phyloP scores from a whole-genome alignment of 2,113 vertebrate genomes.

The Psettodes erumei region DNA sequence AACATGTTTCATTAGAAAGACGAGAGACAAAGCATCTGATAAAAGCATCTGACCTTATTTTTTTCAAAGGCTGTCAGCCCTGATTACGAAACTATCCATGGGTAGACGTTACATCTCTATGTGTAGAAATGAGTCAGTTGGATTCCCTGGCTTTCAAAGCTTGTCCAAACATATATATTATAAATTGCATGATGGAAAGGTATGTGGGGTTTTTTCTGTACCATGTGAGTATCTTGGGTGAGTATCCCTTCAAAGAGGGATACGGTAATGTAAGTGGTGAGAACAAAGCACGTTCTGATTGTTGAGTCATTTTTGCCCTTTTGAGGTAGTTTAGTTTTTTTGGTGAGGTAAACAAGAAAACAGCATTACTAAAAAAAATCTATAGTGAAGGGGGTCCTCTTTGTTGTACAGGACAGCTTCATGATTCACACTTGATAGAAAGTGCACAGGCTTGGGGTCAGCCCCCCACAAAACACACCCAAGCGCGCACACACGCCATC shows the following conservation, averaged over 20 bases:
- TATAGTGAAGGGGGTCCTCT: too few relatives aligned
- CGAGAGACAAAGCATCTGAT: background rate
- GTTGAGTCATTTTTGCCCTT: background rate
- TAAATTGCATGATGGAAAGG: background rate
- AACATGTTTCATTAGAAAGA: background rate
- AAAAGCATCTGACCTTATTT: too few relatives aligned
- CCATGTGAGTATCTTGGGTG: background rate
- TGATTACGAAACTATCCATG: constrained; percentile 1
- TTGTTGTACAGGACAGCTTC: background rate
- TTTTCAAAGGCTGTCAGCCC: background rate
- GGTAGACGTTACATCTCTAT: too few relatives aligned
- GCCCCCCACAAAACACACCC: constrained; percentile 9
- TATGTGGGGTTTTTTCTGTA: background rate
- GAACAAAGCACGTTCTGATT: background rate
- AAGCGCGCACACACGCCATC: constrained; percentile 29
- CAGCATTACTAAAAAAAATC: background rate
- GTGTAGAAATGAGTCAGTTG: background rate
- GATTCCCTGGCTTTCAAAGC: background rate
- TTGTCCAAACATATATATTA: background rate
- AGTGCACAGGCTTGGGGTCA: constrained; percentile 28
- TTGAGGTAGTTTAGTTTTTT: background rate
- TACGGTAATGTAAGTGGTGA: background rate
- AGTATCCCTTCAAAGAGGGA: too few relatives aligned
- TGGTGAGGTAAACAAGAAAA: background rate
- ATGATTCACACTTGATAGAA: constrained; percentile 9